phyloP scores from a whole-genome alignment of 2,797 vertebrate genomes.

The Gambelia wislizenii region DNA sequence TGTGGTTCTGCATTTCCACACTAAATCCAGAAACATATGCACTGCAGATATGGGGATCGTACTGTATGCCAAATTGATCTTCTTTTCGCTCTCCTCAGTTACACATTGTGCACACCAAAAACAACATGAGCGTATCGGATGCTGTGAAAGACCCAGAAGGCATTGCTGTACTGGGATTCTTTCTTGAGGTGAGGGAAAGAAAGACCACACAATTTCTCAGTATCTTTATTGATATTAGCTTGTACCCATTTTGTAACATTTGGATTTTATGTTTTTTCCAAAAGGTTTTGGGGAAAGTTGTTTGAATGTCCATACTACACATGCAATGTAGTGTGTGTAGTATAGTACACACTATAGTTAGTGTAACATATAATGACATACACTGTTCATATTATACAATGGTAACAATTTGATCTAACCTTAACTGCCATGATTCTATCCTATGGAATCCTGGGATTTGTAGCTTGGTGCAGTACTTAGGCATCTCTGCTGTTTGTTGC shows the following conservation, averaged over 20 bases:
- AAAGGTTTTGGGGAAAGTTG: background rate
- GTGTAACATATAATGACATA: too few species aligned
- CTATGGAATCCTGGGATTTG: too few species aligned
- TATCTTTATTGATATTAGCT: background rate
- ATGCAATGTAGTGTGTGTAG: too few species aligned
- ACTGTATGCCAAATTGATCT: background rate
- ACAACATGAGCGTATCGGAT: constrained; percentile 58
- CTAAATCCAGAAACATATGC: too few species aligned
- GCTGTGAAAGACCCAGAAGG: constrained; percentile 61
- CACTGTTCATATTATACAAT: too few species aligned
- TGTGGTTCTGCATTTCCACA: too few species aligned
- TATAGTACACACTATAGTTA: too few species aligned
- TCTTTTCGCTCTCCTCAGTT: constrained; percentile 67
- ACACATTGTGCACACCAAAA: constrained; percentile 79
- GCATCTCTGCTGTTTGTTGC: too few species aligned
- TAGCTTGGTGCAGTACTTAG: too few species aligned
- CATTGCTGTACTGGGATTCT: constrained; percentile 81
- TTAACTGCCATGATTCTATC: too few species aligned
- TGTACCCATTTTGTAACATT: background rate
- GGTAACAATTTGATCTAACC: too few species aligned
- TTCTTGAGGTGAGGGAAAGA: constrained; percentile 77
- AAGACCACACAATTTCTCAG: background rate
- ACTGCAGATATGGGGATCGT: too few species aligned
- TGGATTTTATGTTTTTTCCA: background rate
- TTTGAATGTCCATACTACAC: background rate